Conservation (phyloP, 2,797 vertebrate genomes). For the Enteromius fasciolatus region DNA sequence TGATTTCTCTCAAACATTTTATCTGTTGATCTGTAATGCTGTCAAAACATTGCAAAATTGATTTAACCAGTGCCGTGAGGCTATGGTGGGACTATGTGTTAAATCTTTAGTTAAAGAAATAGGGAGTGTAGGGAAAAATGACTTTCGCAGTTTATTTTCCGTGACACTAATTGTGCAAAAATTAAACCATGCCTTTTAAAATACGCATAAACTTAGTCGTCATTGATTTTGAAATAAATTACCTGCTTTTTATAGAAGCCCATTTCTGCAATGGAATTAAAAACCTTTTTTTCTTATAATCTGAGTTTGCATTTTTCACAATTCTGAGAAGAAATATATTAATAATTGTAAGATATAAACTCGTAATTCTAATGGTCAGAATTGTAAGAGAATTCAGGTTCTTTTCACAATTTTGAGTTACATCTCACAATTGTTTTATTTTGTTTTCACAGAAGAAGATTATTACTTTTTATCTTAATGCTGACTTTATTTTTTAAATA, state of each 20-base stretch:
- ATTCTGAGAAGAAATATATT: neutral
- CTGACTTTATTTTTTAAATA: neutral
- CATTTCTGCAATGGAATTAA: neutral
- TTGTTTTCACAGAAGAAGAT: neutral
- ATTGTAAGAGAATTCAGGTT: neutral
- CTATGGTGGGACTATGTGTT: too few relatives aligned
- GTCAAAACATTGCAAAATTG: neutral
- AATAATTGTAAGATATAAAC: neutral
- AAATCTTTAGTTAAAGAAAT: neutral
- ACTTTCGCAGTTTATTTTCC: neutral
- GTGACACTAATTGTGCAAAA: neutral
- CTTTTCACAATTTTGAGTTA: neutral
- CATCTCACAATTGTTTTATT: neutral
- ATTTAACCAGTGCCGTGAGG: neutral
- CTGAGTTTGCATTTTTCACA: neutral
- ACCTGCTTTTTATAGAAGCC: neutral
- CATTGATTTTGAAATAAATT: neutral
- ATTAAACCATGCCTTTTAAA: neutral
- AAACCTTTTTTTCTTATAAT: neutral
- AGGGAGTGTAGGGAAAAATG: neutral
- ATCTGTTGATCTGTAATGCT: neutral
- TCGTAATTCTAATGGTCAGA: neutral
- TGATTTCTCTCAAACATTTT: constrained; percentile 2
- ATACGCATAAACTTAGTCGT: neutral
- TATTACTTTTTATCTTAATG: neutral